phyloP scores from a whole-genome alignment of 2,797 vertebrate species.

The Sebastes umbrosus region DNA sequence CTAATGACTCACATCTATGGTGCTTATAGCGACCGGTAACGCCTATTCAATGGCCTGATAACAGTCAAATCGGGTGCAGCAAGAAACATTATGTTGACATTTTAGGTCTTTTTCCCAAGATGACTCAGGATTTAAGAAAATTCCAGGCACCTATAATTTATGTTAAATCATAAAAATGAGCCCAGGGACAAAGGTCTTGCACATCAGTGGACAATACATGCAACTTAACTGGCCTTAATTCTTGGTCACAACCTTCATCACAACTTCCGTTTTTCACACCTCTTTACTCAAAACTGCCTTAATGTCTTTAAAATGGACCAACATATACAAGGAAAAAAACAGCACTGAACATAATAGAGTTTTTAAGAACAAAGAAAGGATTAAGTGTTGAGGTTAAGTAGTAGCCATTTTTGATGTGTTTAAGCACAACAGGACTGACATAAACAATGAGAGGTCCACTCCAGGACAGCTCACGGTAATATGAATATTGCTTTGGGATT shows the following conservation, averaged over 20 bases:
- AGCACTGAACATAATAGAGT: background rate
- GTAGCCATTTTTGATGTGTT: constrained; percentile 48
- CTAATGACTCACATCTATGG: too few species aligned
- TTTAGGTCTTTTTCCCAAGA: background rate
- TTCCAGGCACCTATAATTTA: constrained; percentile 17
- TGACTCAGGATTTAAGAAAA: background rate
- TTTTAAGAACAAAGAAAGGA: constrained; percentile 10
- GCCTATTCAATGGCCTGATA: too few species aligned
- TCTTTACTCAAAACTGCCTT: constrained; percentile 17
- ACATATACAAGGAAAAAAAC: background rate
- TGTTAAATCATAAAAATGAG: constrained; percentile 24
- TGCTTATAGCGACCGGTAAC: too few species aligned
- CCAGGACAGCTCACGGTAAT: constrained; percentile 67
- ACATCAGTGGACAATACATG: constrained; percentile 14
- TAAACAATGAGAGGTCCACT: constrained; percentile 76
- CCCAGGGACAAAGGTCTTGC: background rate
- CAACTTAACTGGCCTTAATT: constrained; percentile 20
- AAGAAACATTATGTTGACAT: constrained; percentile 10
- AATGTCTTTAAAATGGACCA: constrained; percentile 49
- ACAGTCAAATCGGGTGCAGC: background rate
- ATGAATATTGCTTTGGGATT: constrained; percentile 81
- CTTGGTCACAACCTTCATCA: constrained; percentile 43
- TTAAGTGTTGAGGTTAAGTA: constrained; percentile 40
- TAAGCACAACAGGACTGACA: constrained; percentile 63
- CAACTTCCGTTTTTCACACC: constrained; percentile 29